Percentiles rank a stretch among this genome's conserved stretches.
These are phyloP conservation scores for Vanessa atalanta DNA, from an alignment of 1,140 invertebrate genomes.

Conservation along the genomic window DNA sequence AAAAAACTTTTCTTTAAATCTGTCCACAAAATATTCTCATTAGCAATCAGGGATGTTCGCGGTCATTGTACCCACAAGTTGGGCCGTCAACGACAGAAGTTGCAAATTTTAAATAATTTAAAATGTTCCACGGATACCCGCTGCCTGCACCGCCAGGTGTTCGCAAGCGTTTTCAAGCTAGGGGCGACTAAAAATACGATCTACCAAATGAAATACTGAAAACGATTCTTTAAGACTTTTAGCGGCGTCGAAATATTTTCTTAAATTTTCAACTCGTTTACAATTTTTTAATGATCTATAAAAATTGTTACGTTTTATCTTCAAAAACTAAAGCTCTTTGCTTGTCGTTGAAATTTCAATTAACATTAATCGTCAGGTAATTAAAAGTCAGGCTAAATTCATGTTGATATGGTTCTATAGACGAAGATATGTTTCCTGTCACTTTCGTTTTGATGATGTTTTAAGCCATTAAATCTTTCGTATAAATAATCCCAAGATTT, in stretches of 20 bases:
- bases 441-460: no score
- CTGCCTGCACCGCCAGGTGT: constrained; percentile 53
- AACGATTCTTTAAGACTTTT: constrained; percentile 8
- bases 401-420: no score
- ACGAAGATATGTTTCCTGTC: no score
- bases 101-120: constrained; percentile 71
- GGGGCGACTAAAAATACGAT: constrained; percentile 25
- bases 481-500: no score
- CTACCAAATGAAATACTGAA: constrained; percentile 17
- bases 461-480: no score
- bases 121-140: constrained; percentile 47
- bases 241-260: background rate
- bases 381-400: no score
- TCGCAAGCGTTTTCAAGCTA: constrained; percentile 37
- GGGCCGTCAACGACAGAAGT: constrained; percentile 61
- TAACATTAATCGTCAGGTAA: no score
- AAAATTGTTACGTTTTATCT: no score
- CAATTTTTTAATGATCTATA: no score
- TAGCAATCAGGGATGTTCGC: constrained; percentile 71
- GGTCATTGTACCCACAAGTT: constrained; percentile 66
- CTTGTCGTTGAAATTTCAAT: no score
- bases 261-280: background rate
- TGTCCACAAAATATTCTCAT: constrained; percentile 48
- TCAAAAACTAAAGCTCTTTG: no score
- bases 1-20: background rate